phyloP scores from a whole-genome alignment of 1,140 invertebrate species.

The Drosophila pandora region DNA sequence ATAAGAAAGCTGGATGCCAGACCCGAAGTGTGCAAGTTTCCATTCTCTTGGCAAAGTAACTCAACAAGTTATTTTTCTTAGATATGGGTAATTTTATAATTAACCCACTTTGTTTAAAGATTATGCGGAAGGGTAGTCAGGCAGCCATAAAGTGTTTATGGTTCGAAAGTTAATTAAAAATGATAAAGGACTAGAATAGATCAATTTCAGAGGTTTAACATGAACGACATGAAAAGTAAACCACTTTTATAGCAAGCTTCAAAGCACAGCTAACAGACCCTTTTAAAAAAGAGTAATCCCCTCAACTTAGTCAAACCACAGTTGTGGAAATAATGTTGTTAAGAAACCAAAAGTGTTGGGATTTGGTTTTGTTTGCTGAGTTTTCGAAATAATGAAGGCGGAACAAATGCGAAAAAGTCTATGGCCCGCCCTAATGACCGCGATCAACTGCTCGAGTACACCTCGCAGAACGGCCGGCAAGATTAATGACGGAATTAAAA shows the following conservation, averaged over 20 bases:
- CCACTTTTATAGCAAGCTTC: background rate
- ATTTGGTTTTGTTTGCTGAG: slow-evolving; percentile 34
- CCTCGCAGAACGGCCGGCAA: slow-evolving; percentile 26
- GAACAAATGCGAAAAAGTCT: slow-evolving; percentile 20
- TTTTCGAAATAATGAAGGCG: slow-evolving; percentile 5
- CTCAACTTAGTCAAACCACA: slow-evolving; percentile 1
- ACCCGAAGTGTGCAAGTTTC: slow-evolving; percentile 36
- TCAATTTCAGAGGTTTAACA: too few species aligned
- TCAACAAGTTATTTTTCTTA: slow-evolving; percentile 35
- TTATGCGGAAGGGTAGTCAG: background rate
- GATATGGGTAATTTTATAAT: slow-evolving; percentile 37
- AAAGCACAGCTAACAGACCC: slow-evolving; percentile 8
- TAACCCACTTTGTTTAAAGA: slow-evolving; percentile 9
- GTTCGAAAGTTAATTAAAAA: background rate
- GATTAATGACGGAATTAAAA: slow-evolving; percentile 53
- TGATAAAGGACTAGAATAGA: background rate
- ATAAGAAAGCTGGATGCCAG: slow-evolving; percentile 33
- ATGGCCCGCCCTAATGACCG: slow-evolving; percentile 12
- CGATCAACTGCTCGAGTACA: slow-evolving; percentile 32
- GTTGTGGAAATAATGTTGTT: slow-evolving; percentile 22
- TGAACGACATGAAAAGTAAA: background rate
- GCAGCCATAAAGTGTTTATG: background rate
- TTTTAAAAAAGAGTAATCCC: slow-evolving; percentile 8
- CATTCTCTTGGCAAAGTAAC: slow-evolving; percentile 25
- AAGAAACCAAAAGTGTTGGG: slow-evolving; percentile 31